These are phyloP conservation scores for Halyomorpha halys DNA, from an alignment of 1,140 invertebrate genomes.

Conservation along the genomic window DNA sequence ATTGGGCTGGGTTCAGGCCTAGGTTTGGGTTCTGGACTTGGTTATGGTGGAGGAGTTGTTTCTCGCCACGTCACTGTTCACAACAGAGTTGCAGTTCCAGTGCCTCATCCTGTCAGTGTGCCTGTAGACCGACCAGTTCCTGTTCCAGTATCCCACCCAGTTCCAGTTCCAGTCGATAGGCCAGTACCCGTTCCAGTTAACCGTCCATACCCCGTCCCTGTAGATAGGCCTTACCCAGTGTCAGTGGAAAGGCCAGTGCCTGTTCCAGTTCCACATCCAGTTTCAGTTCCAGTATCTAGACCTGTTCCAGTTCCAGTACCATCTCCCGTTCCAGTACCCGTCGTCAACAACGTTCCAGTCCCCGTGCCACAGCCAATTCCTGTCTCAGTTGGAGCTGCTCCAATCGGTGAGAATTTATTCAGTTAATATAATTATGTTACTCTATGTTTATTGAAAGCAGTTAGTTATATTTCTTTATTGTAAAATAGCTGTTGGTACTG, in stretches of 20 bases:
- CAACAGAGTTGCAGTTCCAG: constrained; percentile 26
- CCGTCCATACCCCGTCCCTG: constrained; percentile 25
- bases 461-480: too few relatives aligned
- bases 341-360: constrained; percentile 23
- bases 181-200: constrained; percentile 28
- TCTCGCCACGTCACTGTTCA: constrained; percentile 23
- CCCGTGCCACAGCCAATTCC: constrained; percentile 15
- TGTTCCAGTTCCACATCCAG: constrained; percentile 28
- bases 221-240: background rate
- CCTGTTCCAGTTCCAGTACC: constrained; percentile 22
- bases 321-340: constrained; percentile 27
- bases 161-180: constrained; percentile 29
- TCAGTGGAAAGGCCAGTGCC: constrained; percentile 30
- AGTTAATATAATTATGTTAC: background rate
- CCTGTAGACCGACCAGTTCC: constrained; percentile 29
- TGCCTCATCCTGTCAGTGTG: constrained; percentile 28
- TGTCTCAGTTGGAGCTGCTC: background rate
- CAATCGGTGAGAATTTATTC: background rate
- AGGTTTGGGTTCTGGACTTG: constrained; percentile 12
- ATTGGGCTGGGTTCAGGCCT: background rate
- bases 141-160: constrained; percentile 24
- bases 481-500: background rate
- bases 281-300: constrained; percentile 23
- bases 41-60: constrained; percentile 4
- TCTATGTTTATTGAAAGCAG: background rate